Evolutionary conservation across 1,140 invertebrate species (phyloP), one percentile per base, ranked within the genome.

Genomic region (Drosophila rufa): DNA sequence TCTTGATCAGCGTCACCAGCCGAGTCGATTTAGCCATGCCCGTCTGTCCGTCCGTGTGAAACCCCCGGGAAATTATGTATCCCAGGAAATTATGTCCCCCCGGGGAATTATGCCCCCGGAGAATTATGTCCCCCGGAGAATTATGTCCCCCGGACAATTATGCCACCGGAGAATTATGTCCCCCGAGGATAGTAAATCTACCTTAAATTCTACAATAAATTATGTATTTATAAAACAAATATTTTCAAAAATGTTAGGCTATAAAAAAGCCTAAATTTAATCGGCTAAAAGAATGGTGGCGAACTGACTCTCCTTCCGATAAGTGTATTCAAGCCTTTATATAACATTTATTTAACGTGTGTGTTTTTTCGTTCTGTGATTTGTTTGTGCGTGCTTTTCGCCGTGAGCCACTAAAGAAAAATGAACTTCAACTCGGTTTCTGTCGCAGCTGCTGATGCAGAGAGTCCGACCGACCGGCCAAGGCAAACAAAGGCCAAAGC

Each of bases 401-500:
- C 80, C 62, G 43, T 66, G 50, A 65, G 75, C 62, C n/a, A 71
- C 67, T 71, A 68, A 51, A 40, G 66, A 73, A 71, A 82, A 45
- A 59, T 77, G 67, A 84, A 80, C 82, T 77, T 80, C 64, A 85
- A 61, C 61, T 71, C 50, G 33, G 50, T 43, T 38, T 36, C 67
- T 42, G 67, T 47, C 55, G 57, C 55, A 38, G 48, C 33, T 48
- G 65, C 51, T 74, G 59, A 46, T 67, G 80, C 71, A 75, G 71
- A 55, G 51, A 36, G 51, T 36, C 58, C 36, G 59, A 50, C 61
- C 58, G 59, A 64, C 61, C 58, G 60, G 74, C 45, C 76, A 83
- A 84, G 68, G 82, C 67, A 86, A 75, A 87, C 79, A 86, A 45
- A 68, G 61, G 51, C 43, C 77, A 83, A 82, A 86, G 50, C 65